Conservation (phyloP, 2,888 invertebrate species). For the Calameuta pallipes region DNA sequence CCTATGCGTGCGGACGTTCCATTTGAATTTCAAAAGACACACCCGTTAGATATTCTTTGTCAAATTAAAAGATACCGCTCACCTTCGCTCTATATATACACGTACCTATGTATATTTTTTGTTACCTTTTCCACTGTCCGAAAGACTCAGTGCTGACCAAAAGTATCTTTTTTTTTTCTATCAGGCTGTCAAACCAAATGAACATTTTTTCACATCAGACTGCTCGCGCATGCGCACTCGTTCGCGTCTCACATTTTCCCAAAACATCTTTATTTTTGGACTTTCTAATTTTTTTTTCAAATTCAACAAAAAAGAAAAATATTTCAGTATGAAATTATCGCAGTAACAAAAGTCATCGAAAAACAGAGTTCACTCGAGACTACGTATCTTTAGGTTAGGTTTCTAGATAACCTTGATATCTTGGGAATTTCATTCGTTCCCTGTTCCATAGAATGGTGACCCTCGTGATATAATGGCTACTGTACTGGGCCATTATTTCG, state of each 20-base stretch:
- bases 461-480: conserved; percentile 6
- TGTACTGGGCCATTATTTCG: not conserved
- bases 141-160: conserved; percentile 26
- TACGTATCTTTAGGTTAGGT: not conserved
- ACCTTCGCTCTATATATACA: not conserved
- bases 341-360: not conserved
- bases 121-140: conserved; percentile 18
- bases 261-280: not conserved
- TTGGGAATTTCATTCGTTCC: not conserved
- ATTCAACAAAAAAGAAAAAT: no score
- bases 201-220: not conserved
- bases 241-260: not conserved
- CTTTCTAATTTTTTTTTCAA: not conserved
- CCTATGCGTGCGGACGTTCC: conserved; percentile 22
- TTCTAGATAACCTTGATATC: not conserved
- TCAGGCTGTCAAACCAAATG: conserved; percentile 24
- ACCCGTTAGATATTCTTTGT: conserved; percentile 31
- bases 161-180: conserved; percentile 18
- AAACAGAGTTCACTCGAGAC: no score
- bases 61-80: conserved; percentile 33
- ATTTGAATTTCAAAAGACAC: conserved; percentile 43
- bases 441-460: conserved; percentile 10
- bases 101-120: conserved; percentile 11
- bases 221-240: conserved; percentile 5
- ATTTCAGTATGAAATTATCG: no score